Conservation (phyloP, 2,888 invertebrate species). For the Ceraclea dissimilis region DNA sequence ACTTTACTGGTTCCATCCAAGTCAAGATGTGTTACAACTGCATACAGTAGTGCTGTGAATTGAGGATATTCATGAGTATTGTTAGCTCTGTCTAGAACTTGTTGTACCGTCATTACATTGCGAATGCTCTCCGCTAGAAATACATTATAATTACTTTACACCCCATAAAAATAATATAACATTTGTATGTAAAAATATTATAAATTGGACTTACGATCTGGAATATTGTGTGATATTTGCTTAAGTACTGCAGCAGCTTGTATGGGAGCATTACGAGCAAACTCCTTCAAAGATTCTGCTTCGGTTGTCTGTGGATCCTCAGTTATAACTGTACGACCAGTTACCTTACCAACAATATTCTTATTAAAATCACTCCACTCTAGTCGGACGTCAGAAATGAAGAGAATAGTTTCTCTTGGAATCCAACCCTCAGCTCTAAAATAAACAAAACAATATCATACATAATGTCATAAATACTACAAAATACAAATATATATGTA, state of each 20-base stretch:
- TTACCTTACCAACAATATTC: conserved; percentile 43
- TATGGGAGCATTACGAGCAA: conserved; percentile 39
- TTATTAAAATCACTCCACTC: conserved; percentile 50
- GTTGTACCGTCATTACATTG: conserved; percentile 52
- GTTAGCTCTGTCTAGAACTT: conserved; percentile 44
- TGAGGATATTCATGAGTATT: conserved; percentile 28
- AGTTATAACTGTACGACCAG: conserved; percentile 55
- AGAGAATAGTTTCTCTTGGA: conserved; percentile 59
- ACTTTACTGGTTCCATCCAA: conserved; percentile 49
- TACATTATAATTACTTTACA: not conserved
- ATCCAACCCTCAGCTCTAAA: conserved; percentile 58
- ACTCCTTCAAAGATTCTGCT: conserved; percentile 47
- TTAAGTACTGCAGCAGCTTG: conserved; percentile 32
- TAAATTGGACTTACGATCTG: conserved; percentile 35
- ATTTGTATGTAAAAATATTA: not conserved
- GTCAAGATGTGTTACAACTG: conserved; percentile 61
- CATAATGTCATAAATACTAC: too few species aligned
- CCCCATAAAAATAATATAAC: not conserved
- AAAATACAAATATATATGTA: too few species aligned
- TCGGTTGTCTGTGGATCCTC: conserved; percentile 65
- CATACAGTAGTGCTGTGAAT: conserved; percentile 64
- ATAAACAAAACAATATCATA: not conserved
- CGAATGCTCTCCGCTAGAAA: conserved; percentile 45
- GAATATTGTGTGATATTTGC: conserved; percentile 31
- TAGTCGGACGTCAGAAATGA: conserved; percentile 62